phyloP scores from a whole-genome alignment of 2,113 vertebrate species.

The Emydura subglobosa region DNA sequence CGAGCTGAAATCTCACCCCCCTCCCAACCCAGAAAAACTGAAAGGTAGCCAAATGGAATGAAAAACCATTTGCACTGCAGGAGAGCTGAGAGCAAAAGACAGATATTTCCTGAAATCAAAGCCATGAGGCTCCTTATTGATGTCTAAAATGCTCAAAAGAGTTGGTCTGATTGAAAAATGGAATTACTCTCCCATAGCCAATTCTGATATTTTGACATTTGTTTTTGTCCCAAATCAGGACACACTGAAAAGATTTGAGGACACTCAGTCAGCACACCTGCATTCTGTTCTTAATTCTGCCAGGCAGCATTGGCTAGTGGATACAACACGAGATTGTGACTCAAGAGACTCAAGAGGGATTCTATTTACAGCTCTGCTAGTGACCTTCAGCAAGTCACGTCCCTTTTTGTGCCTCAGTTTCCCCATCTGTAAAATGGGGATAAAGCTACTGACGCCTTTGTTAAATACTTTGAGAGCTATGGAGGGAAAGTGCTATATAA shows the following conservation, averaged over 20 bases:
- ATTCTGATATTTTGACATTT: accelerated
- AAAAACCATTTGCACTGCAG: background rate
- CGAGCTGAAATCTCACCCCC: background rate
- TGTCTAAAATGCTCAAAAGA: accelerated
- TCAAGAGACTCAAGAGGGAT: background rate
- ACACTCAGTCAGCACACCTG: too few species aligned
- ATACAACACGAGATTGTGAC: too few species aligned
- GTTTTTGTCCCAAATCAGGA: background rate
- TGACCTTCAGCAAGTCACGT: too few species aligned
- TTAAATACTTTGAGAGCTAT: too few species aligned
- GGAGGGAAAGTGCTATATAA: too few species aligned
- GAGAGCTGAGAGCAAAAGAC: background rate
- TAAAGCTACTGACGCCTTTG: too few species aligned
- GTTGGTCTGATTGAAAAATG: background rate
- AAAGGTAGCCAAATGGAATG: background rate
- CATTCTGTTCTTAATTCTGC: too few species aligned
- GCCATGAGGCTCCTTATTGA: background rate
- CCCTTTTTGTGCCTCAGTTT: too few species aligned
- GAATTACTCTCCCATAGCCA: background rate
- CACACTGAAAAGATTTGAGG: background rate
- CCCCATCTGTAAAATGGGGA: too few species aligned
- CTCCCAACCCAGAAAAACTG: background rate
- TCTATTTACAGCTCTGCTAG: background rate
- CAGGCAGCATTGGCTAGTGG: too few species aligned
- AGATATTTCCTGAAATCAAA: background rate